Base-by-base conservation (phyloP, 2,888 invertebrate genomes). In the Phytoseiulus persimilis region DNA sequence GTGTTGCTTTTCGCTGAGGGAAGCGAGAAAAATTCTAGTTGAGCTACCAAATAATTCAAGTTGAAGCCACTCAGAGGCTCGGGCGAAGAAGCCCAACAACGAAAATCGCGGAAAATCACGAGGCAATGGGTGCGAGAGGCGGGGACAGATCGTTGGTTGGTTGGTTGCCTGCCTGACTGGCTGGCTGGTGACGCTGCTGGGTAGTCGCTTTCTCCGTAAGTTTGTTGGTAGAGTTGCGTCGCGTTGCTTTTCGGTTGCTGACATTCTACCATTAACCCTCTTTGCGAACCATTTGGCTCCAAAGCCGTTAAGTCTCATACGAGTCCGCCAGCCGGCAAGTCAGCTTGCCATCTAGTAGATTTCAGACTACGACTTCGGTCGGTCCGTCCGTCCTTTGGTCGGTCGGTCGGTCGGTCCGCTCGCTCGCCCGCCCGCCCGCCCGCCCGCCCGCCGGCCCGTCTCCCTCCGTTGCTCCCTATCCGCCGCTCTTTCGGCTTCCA, bases 201-300 rank as follows among this genome's bases (percentile, higher is more conserved):
- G 65, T 65, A 65, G 65, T 65, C 28, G 65, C 65, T 65, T 65
- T 65, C 65, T 65, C 65, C 65, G 65, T 65, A 65, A 65, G 65
- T 65, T 65, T 65, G 65, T 65, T 65, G 65, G 65, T 65, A 65
- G 65, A 65, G 65, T 65, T 65, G 65, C 65, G 65, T 65, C 65
- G 65, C 65, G 23, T 65, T 65, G 65, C 65, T 65, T 65, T 65
- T 65, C 65, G 65, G 65, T 65, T 65, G 65, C 65, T 65, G 65
- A 65, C 65, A 65, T 87, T 87, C 39, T 39, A 45, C 33, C 87
- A 87, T 87, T 87, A 87, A 87, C 87, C 87, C 87, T 65, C 65
- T 65, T 87, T 87, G 33, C 45, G 39, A 33, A 87, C 87, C 87
- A 87, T 87, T 87, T 87, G 87, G 87, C 32, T 33, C 39, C 87